These are phyloP conservation scores for Drosophila tripunctata DNA, from an alignment of 2,888 invertebrate species.

Conservation along the genomic window DNA sequence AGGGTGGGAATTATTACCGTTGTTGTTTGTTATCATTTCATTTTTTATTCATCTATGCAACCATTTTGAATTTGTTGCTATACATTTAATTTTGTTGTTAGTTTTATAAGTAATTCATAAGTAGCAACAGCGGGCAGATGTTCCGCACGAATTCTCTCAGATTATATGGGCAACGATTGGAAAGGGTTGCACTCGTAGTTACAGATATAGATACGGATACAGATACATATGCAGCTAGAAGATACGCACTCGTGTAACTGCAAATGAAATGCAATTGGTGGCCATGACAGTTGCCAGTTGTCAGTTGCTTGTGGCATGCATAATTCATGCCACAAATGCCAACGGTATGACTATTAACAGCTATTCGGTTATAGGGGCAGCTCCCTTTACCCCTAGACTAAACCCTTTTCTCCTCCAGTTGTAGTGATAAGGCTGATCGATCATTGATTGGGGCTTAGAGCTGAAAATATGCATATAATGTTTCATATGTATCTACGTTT, in stretches of 20 bases:
- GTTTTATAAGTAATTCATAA: slow-evolving; percentile 59
- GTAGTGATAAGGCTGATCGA: slow-evolving; percentile 20
- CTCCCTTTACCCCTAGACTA: neutral
- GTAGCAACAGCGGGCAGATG: slow-evolving; percentile 62
- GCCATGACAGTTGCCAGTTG: slow-evolving; percentile 25
- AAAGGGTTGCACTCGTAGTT: slow-evolving; percentile 37
- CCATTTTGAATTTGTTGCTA: slow-evolving; percentile 65
- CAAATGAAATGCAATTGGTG: slow-evolving; percentile 63
- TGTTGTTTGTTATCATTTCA: slow-evolving; percentile 66
- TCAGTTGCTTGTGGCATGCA: slow-evolving; percentile 46
- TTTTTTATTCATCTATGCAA: slow-evolving; percentile 47
- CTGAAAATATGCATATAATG: neutral
- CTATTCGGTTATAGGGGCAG: slow-evolving; percentile 10
- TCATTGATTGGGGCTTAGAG: neutral
- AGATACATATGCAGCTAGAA: slow-evolving; percentile 10
- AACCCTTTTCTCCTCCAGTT: neutral
- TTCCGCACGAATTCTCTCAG: slow-evolving; percentile 43
- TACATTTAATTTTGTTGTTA: slow-evolving; percentile 23
- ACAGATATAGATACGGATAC: neutral
- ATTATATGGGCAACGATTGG: slow-evolving; percentile 18
- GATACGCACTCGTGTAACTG: slow-evolving; percentile 33
- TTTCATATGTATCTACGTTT: neutral
- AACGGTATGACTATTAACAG: slow-evolving; percentile 29
- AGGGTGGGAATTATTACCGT: slow-evolving; percentile 34
- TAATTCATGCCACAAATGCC: slow-evolving; percentile 54